These are phyloP conservation scores for Mormoops blainvillei DNA, from an alignment of 2,113 vertebrate genomes.

Conservation along the genomic window DNA sequence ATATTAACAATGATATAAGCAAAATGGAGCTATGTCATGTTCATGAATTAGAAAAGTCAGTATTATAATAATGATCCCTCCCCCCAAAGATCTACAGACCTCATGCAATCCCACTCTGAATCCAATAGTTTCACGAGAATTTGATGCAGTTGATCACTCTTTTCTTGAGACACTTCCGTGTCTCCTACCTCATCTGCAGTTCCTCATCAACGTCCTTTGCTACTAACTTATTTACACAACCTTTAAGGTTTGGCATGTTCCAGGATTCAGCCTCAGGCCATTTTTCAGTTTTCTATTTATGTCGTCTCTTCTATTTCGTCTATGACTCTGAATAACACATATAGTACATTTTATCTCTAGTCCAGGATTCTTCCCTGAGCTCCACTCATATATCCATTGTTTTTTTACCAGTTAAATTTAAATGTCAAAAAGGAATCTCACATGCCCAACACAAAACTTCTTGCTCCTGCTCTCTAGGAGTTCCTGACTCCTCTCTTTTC, in stretches of 20 bases:
- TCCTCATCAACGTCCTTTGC: neutral
- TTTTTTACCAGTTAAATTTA: neutral
- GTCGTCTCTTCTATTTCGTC: neutral
- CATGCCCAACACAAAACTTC: neutral
- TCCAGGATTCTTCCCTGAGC: neutral
- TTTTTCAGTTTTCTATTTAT: neutral
- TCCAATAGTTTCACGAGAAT: neutral
- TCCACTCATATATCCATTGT: neutral
- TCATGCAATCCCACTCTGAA: neutral
- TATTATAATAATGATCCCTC: neutral
- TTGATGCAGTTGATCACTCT: neutral
- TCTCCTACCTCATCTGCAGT: neutral
- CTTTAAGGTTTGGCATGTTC: neutral
- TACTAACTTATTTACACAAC: neutral
- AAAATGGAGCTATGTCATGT: neutral
- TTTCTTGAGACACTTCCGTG: neutral
- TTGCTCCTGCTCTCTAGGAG: neutral
- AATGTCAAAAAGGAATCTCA: neutral
- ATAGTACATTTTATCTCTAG: neutral
- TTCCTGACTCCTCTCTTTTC: neutral
- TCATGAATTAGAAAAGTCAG: neutral
- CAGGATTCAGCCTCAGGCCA: neutral
- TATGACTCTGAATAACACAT: neutral
- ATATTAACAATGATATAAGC: neutral
- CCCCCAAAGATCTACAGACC: neutral